These are phyloP conservation scores for Seriola quinqueradiata DNA, from an alignment of 2,113 vertebrate species.

Conservation along the genomic window DNA sequence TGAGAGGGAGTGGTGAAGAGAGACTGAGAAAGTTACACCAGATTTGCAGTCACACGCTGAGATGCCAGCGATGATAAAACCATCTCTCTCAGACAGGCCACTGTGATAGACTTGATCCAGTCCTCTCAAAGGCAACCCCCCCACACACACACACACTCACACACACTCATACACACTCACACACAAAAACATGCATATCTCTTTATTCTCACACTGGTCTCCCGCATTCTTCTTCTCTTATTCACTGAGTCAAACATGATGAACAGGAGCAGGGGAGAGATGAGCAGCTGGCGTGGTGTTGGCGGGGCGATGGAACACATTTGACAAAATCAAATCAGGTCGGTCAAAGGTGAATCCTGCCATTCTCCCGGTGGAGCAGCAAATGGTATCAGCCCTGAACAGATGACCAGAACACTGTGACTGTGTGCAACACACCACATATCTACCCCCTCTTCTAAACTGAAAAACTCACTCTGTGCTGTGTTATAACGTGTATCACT, in stretches of 20 bases:
- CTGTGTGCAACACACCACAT: not conserved
- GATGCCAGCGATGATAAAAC: conserved; percentile 72
- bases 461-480: conserved; percentile 9
- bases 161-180: not conserved
- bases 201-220: conserved; percentile 40
- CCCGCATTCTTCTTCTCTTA: conserved; percentile 50
- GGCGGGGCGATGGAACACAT: conserved; percentile 63
- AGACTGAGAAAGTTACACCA: conserved; percentile 53
- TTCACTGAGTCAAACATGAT: conserved; percentile 66
- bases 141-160: not conserved
- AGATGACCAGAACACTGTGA: conserved; percentile 48
- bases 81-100: conserved; percentile 55
- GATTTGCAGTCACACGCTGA: conserved; percentile 54
- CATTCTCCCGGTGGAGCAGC: conserved; percentile 24
- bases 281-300: conserved; percentile 64
- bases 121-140: conserved; percentile 26
- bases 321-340: conserved; percentile 80
- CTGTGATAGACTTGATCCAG: conserved; percentile 60
- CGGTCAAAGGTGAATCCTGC: conserved; percentile 75
- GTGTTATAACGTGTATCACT: conserved; percentile 25
- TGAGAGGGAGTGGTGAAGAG: conserved; percentile 36
- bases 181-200: not conserved
- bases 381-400: conserved; percentile 44
- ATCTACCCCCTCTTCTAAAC: not conserved
- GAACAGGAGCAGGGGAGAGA: conserved; percentile 61